Base-by-base conservation (phyloP, 2,888 invertebrate species). In the Luperina testacea region DNA sequence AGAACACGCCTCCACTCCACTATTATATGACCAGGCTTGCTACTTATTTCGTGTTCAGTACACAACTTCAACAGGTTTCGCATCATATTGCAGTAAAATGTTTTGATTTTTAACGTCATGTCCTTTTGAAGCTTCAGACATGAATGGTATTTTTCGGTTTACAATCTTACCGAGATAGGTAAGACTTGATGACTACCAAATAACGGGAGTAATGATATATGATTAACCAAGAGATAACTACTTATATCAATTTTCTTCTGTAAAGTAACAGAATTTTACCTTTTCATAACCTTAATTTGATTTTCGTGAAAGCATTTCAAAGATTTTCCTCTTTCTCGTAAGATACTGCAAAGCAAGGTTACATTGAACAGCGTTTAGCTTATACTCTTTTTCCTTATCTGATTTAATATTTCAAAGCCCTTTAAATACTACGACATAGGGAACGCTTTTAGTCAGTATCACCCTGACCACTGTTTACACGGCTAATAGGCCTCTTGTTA, bases 1-100 rank as follows among this genome's bases (percentile, higher is more conserved):
- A 90, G 86, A 89, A 89, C 90, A 91, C 90, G 92, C 92, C 92
- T 92, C 91, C 90, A 75, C 90, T 92, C 90, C 90, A 89, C 88
- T 84, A 87, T 90, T 90, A 90, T 87, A 88, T 83, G 90, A 75
- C 84, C 81, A 84, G 82, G 76, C 80, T 77, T 68, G 63, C 78
- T 80, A 80, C 81, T 83, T 88, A 80, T 83, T 83, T 81, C 70
- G 45, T 82, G 61, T 77, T 76, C 76, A 82, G 78, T 77, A 67
- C 78, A 79, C 72, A 67, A 61, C 75, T 79, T 85, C 82, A 88
- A 89, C 84, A 85, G 79, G 74, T 87, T 82, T 83, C 38, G 65
- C 75, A 71, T 70, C 51, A 72, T 73, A 65, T 70, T 72, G 51
- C 42, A 70, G 75, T 63, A 72, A 72, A 64, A 64, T 82, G 9